A percentile compares a stretch with the other conserved stretches of the same genome.
These are phyloP conservation scores for Chamaetylas fuelleborni DNA, from an alignment of 2,113 vertebrate species.

Conservation along the genomic window DNA sequence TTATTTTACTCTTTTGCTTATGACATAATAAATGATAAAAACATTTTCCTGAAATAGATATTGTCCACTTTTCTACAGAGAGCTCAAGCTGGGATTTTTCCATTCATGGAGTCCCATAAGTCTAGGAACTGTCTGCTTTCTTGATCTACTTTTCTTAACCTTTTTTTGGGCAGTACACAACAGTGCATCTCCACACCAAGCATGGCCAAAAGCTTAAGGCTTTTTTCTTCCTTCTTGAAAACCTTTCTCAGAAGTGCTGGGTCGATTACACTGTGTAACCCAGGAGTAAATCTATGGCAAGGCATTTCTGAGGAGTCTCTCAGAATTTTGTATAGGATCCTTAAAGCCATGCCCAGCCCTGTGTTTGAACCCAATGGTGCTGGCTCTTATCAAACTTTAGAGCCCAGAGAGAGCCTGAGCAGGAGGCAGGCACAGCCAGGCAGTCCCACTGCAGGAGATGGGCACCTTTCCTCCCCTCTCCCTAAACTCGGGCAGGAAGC, in stretches of 20 bases:
- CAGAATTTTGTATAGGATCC: background rate
- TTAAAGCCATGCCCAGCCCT: background rate
- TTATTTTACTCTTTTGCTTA: slow-evolving; percentile 88
- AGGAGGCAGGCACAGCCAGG: background rate
- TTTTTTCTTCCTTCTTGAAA: background rate
- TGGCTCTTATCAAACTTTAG: background rate
- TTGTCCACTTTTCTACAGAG: slow-evolving; percentile 27
- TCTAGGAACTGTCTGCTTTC: background rate
- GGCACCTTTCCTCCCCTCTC: background rate
- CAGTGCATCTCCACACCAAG: background rate
- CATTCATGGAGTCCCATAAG: background rate
- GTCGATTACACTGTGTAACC: background rate
- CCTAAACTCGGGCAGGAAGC: background rate
- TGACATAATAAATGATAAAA: slow-evolving; percentile 82
- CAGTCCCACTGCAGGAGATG: accelerated
- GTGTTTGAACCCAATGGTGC: background rate
- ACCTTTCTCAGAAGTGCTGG: background rate
- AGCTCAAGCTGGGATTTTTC: background rate
- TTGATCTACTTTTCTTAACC: background rate
- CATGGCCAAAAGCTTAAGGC: background rate
- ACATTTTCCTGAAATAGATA: slow-evolving; percentile 72
- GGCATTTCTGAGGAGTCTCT: background rate
- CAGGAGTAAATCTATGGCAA: background rate
- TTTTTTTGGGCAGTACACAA: accelerated
- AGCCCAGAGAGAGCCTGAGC: background rate